A percentile compares a stretch with the other conserved stretches of the same genome.
These are phyloP conservation scores for Apostichopus californicus DNA, from an alignment of 35 echinoderm and acorn worm species.

Conservation along the genomic window DNA sequence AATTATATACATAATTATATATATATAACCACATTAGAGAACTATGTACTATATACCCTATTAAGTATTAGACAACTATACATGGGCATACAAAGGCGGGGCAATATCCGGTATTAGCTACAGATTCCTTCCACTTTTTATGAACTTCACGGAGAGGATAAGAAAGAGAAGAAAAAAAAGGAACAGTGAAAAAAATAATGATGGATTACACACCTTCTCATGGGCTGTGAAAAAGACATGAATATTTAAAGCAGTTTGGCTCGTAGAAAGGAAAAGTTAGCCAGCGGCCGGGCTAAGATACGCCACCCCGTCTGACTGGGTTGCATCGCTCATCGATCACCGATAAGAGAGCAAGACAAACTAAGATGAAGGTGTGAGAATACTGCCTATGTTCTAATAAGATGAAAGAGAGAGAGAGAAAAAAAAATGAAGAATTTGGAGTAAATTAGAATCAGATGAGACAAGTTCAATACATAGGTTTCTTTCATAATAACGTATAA, in stretches of 20 bases:
- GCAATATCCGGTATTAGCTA: background rate
- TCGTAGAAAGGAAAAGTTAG: conserved; percentile 36
- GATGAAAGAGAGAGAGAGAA: background rate
- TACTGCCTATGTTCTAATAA: conserved; percentile 48
- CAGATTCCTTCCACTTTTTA: background rate
- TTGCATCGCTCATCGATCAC: conserved; percentile 34
- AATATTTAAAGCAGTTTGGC: conserved; percentile 49
- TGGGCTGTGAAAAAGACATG: conserved; percentile 53
- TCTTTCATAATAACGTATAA: conserved; percentile 1
- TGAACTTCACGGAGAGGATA: background rate
- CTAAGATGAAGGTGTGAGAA: conserved; percentile 30
- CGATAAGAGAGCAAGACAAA: conserved; percentile 12
- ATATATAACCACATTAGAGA: too few species aligned
- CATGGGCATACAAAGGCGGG: background rate
- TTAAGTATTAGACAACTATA: background rate
- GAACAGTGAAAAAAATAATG: background rate
- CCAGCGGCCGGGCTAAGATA: conserved; percentile 50
- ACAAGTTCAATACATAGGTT: conserved; percentile 2
- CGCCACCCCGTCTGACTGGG: conserved; percentile 46
- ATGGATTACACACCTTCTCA: conserved; percentile 44
- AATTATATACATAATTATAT: too few species aligned
- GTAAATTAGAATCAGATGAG: conserved; percentile 43
- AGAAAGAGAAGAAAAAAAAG: background rate
- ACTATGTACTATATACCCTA: background rate
- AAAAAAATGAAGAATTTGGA: background rate